phyloP scores from a whole-genome alignment of 2,888 invertebrate genomes.

The Meteorus cinctellus region DNA sequence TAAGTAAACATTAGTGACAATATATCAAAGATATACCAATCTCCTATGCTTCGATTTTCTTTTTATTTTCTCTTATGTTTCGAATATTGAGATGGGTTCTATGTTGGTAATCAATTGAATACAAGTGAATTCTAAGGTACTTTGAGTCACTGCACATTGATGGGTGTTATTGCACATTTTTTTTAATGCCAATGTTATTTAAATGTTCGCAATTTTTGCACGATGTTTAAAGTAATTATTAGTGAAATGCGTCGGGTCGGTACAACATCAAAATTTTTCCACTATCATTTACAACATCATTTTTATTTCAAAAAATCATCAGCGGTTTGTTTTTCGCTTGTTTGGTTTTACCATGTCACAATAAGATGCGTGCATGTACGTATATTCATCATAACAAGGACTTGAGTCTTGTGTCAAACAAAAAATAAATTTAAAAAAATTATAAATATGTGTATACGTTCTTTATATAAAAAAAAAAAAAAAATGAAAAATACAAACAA shows the following conservation, averaged over 20 bases:
- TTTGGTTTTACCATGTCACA: not conserved
- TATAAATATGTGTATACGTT: slow-evolving; percentile 24
- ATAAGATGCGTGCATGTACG: slow-evolving; percentile 31
- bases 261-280: slow-evolving; percentile 29
- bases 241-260: slow-evolving; percentile 23
- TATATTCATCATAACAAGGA: slow-evolving; percentile 13
- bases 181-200: not conserved
- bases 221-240: not conserved
- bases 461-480: slow-evolving; percentile 41
- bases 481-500: slow-evolving; percentile 53
- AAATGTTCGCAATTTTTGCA: too few relatives aligned
- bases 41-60: not conserved
- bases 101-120: slow-evolving; percentile 35
- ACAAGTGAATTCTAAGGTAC: slow-evolving; percentile 19
- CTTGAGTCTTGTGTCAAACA: slow-evolving; percentile 14
- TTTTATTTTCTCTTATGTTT: slow-evolving; percentile 31
- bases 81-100: slow-evolving; percentile 42
- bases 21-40: slow-evolving; percentile 34
- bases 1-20: not conserved
- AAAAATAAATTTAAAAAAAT: slow-evolving; percentile 17
- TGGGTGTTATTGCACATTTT: slow-evolving; percentile 23
- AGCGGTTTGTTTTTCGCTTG: not conserved
- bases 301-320: not conserved
- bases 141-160: slow-evolving; percentile 26
- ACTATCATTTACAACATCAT: slow-evolving; percentile 3